A percentile compares a stretch with the other conserved stretches of the same genome.
Conservation (phyloP, 2,113 vertebrate genomes). For the Leptocoma aspasia region DNA sequence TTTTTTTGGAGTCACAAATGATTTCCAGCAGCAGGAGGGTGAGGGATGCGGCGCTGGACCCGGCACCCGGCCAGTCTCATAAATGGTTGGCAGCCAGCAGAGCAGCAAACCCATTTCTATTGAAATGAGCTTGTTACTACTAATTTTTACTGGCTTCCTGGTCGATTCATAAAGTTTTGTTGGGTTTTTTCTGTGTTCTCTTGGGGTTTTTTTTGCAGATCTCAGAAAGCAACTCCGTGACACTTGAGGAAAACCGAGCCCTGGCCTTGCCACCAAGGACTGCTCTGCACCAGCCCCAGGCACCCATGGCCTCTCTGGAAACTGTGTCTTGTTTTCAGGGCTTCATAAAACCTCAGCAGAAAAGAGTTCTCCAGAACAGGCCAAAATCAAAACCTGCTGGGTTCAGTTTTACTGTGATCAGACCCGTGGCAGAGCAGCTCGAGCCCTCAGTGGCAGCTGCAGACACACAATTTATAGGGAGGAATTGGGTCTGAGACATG, state of each 20-base stretch:
- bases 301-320: fast-evolving
- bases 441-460: background rate
- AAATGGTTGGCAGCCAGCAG: constrained; percentile 73
- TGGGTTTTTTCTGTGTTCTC: background rate
- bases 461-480: background rate
- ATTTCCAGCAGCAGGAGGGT: constrained; percentile 77
- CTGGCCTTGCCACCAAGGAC: background rate
- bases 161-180: constrained; percentile 57
- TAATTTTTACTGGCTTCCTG: constrained; percentile 62
- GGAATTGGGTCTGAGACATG: background rate
- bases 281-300: background rate
- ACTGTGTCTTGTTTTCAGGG: fast-evolving
- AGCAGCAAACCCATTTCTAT: constrained; percentile 65
- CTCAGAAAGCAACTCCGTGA: constrained; percentile 22
- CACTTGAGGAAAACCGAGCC: background rate
- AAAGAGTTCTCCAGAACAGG: background rate
- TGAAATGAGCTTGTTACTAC: constrained; percentile 67
- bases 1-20: constrained; percentile 74
- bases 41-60: constrained; percentile 66
- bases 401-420: background rate
- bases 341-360: background rate
- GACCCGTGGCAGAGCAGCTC: background rate
- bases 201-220: background rate
- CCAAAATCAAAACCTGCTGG: background rate
- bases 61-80: constrained; percentile 73